Base-by-base conservation (phyloP, 2,113 vertebrate genomes). In the Bos javanicus region DNA sequence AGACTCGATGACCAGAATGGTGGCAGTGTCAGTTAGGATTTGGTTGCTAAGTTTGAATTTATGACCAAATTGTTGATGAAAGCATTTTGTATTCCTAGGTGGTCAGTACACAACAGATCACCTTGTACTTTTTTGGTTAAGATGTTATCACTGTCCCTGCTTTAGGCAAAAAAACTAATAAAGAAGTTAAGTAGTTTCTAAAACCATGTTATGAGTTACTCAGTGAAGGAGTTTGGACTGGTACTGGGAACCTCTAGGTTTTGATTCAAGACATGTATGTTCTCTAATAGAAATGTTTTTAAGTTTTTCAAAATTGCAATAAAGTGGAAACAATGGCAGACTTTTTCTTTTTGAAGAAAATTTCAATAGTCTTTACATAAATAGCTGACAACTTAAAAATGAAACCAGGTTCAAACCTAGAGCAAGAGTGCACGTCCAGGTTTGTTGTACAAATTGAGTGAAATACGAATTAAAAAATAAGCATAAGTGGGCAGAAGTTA, bases 381-480 rank as follows among this genome's bases (percentile, higher is more conserved):
- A 59, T 80, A 87, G 12, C 30, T 89, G 50, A 78, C 50, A 76
- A 89, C 46, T 96, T 36, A 83, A 88, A 90, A 91, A 85, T 74
- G 8, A 85, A 94, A 59, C 25, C 60, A 93, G 3, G 6, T 43
- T 94, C 67, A 94, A 80, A 80, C 14, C 7, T 74, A 78, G 89
- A 64, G 17, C 14, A 83, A 84, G 19, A 33, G 19, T 81, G 39
- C 74, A 94, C 95, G 6, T 80, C 60, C 4, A 82, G 56, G 12
- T 96, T 95, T 33, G 6, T 80, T 86, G 21, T 83, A n/a, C 67
- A 87, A 78, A 46, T 23, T 87, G 43, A 78, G 9, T 67, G 6
- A 95, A 94, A 71, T 50, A 81, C 23, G 84, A 91, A 95, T 80
- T 87, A 78, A 90, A 90, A 91, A 97, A 78, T 92, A 86, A 94